phyloP scores from a whole-genome alignment of 1,140 invertebrate species.

The Phenacoccus solenopsis region DNA sequence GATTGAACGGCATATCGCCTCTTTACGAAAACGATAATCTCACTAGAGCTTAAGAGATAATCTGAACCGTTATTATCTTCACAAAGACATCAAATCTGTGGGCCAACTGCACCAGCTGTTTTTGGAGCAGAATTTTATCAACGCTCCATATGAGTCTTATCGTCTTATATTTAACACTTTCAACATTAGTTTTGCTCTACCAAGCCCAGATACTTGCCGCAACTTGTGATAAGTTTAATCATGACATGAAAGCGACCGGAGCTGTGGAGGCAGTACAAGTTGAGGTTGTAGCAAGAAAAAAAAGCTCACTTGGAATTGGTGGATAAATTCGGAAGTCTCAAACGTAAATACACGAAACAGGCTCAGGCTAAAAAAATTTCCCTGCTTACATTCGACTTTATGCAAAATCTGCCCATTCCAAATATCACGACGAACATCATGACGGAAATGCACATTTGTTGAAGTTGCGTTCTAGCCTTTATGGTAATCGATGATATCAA shows the following conservation, averaged over 20 bases:
- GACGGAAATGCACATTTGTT: no score
- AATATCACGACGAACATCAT: not conserved
- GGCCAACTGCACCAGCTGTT: not conserved
- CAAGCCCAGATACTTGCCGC: not conserved
- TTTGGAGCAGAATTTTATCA: not conserved
- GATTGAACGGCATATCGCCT: not conserved
- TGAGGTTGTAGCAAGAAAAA: not conserved
- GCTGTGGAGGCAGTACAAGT: not conserved
- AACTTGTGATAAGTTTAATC: not conserved
- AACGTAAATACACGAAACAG: not conserved
- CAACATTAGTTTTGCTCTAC: not conserved
- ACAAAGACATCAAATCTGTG: not conserved
- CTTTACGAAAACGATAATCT: not conserved
- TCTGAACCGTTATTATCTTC: not conserved
- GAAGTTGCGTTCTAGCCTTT: no score
- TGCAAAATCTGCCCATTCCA: not conserved
- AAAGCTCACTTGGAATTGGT: not conserved
- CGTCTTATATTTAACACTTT: not conserved
- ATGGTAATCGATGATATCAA: no score
- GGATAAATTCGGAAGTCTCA: not conserved
- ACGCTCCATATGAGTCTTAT: not conserved
- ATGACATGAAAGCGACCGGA: not conserved
- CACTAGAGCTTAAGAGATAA: not conserved
- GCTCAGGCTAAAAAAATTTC: not conserved
- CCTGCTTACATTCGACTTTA: not conserved